These are phyloP conservation scores for Lucilia cuprina DNA, from an alignment of 1,140 invertebrate genomes.

Conservation along the genomic window DNA sequence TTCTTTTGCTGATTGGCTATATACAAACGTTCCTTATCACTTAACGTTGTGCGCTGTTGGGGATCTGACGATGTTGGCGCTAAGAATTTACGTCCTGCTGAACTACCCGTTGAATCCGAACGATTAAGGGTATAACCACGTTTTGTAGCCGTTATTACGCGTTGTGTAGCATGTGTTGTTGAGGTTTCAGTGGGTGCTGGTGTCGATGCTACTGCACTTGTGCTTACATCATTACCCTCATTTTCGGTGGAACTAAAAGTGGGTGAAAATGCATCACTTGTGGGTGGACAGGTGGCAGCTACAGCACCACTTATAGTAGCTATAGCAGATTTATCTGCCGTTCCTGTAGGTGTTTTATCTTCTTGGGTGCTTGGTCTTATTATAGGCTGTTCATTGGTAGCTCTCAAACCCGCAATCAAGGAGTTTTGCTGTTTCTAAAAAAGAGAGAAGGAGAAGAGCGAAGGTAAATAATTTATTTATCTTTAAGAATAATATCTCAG, in stretches of 20 bases:
- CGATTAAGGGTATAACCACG: slow-evolving; percentile 66
- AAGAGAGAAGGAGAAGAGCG: too few relatives aligned
- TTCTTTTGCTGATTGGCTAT: slow-evolving; percentile 57
- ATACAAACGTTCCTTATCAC: slow-evolving; percentile 70
- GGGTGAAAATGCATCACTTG: slow-evolving; percentile 58
- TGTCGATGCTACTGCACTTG: slow-evolving; percentile 42
- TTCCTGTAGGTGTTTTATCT: slow-evolving; percentile 64
- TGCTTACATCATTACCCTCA: slow-evolving; percentile 53
- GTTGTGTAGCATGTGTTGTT: slow-evolving; percentile 27
- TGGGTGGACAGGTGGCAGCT: slow-evolving; percentile 53
- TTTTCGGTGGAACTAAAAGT: slow-evolving; percentile 59
- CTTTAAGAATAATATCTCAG: too few relatives aligned
- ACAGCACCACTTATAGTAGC: slow-evolving; percentile 56
- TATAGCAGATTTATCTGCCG: slow-evolving; percentile 51
- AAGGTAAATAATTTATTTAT: too few relatives aligned
- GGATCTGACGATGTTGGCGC: slow-evolving; percentile 89
- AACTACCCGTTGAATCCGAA: slow-evolving; percentile 82
- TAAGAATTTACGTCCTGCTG: slow-evolving; percentile 82
- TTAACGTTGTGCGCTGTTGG: slow-evolving; percentile 65
- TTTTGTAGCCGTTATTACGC: slow-evolving; percentile 52
- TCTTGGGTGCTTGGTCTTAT: slow-evolving; percentile 66
- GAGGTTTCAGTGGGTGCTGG: slow-evolving; percentile 6
- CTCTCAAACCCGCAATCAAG: slow-evolving; percentile 86
- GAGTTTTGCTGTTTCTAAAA: slow-evolving; percentile 90
- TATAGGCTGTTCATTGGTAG: slow-evolving; percentile 79